A percentile compares a stretch with the other conserved stretches of the same genome.
phyloP scores from a whole-genome alignment of 2,888 invertebrate species.

The Oxycera nigricornis region DNA sequence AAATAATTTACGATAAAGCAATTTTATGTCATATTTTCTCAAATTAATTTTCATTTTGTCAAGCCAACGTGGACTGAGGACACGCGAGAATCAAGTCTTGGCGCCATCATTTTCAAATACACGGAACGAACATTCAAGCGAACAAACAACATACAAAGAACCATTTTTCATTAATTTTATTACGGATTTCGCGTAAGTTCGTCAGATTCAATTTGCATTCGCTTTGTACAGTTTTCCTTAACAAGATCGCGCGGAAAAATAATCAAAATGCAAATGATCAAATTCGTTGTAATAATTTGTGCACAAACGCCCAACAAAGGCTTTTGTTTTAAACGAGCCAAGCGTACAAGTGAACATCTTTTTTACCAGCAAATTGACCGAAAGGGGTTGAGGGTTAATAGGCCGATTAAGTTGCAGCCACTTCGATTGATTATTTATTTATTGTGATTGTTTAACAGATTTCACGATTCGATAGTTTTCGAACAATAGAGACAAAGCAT shows the following conservation, averaged over 20 bases:
- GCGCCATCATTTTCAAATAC: not conserved
- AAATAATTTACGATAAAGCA: no score
- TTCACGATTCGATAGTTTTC: slow-evolving; percentile 10
- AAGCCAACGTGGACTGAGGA: not conserved
- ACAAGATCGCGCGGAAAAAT: no score
- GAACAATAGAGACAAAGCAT: slow-evolving; percentile 15
- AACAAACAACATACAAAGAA: not conserved
- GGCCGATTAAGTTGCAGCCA: slow-evolving; percentile 12
- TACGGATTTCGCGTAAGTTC: not conserved
- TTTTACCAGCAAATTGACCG: not conserved
- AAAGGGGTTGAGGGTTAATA: slow-evolving; percentile 24
- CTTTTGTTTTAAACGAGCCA: not conserved
- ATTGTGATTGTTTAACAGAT: not conserved
- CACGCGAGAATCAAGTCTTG: not conserved
- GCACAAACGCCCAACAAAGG: not conserved
- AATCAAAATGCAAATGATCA: not conserved
- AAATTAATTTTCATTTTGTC: not conserved
- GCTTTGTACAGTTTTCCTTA: no score
- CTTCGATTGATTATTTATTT: slow-evolving; percentile 19
- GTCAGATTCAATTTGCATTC: not conserved
- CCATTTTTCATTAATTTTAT: not conserved
- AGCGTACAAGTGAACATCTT: not conserved
- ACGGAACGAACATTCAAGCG: not conserved
- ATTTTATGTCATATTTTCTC: not conserved
- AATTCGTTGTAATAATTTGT: not conserved